phyloP scores from a whole-genome alignment of 2,113 vertebrate genomes.

The Mormyrus lacerda region DNA sequence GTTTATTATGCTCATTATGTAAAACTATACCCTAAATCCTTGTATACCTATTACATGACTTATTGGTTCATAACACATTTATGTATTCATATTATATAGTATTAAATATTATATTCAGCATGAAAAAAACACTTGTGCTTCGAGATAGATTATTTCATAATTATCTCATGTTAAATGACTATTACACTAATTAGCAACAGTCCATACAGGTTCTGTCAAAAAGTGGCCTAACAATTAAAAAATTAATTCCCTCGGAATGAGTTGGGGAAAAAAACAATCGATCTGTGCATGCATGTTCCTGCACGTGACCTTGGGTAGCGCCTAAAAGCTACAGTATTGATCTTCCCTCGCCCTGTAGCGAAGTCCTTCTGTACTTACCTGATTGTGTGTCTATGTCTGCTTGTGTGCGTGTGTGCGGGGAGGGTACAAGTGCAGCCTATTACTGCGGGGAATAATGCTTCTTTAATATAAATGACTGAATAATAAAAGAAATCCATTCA shows the following conservation, averaged over 20 bases:
- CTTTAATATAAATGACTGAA: not conserved
- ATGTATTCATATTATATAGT: not conserved
- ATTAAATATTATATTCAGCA: not conserved
- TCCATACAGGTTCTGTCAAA: not conserved
- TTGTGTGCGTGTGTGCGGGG: not conserved
- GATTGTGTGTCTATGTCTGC: not conserved
- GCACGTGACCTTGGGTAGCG: not conserved
- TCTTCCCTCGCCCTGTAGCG: not conserved
- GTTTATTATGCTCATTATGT: not conserved
- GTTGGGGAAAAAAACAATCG: constrained; percentile 33
- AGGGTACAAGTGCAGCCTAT: not conserved
- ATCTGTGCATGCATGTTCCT: constrained; percentile 31
- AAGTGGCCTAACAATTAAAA: not conserved
- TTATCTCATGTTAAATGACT: not conserved
- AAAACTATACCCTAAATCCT: not conserved
- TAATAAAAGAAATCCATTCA: not conserved
- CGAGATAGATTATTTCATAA: not conserved
- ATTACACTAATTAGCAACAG: not conserved
- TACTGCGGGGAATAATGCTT: not conserved
- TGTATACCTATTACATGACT: not conserved
- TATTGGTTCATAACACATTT: not conserved
- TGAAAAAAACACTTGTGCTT: not conserved
- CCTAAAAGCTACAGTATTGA: not conserved
- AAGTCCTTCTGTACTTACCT: not conserved
- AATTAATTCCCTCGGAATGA: not conserved